phyloP scores from a whole-genome alignment of 2,113 vertebrate genomes.

The Anas platyrhynchos region DNA sequence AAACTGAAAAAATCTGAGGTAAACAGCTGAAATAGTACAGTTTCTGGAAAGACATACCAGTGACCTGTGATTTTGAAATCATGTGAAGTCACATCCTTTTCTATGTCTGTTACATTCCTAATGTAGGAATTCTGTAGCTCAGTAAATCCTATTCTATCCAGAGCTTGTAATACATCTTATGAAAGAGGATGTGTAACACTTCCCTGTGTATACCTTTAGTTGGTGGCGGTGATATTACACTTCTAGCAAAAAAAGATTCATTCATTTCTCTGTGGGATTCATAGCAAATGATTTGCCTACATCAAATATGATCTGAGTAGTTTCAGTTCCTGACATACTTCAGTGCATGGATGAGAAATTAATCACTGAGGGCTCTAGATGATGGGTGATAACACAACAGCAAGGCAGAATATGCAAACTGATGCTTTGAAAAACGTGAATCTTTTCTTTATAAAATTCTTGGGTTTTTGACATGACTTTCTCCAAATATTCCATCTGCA shows the following conservation, averaged over 20 bases:
- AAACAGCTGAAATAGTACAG: background rate
- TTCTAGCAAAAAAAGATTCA: background rate
- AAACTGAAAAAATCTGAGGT: background rate
- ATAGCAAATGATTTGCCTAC: background rate
- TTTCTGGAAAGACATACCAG: background rate
- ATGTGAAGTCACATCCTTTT: background rate
- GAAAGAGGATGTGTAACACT: background rate
- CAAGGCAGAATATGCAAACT: background rate
- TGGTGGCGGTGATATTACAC: background rate
- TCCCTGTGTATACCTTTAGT: background rate
- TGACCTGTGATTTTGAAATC: background rate
- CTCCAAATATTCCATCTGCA: background rate
- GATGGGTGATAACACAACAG: background rate
- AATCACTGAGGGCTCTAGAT: background rate
- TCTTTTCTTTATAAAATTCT: background rate
- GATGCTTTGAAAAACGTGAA: background rate
- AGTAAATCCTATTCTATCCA: background rate
- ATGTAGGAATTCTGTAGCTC: background rate
- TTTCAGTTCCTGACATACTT: accelerated
- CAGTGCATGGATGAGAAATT: background rate
- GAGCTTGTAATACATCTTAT: background rate
- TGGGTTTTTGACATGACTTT: background rate
- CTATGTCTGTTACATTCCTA: background rate
- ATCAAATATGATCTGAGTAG: background rate
- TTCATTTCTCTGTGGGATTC: background rate